phyloP scores from a whole-genome alignment of 1,140 invertebrate species.

The Sinella curviseta region DNA sequence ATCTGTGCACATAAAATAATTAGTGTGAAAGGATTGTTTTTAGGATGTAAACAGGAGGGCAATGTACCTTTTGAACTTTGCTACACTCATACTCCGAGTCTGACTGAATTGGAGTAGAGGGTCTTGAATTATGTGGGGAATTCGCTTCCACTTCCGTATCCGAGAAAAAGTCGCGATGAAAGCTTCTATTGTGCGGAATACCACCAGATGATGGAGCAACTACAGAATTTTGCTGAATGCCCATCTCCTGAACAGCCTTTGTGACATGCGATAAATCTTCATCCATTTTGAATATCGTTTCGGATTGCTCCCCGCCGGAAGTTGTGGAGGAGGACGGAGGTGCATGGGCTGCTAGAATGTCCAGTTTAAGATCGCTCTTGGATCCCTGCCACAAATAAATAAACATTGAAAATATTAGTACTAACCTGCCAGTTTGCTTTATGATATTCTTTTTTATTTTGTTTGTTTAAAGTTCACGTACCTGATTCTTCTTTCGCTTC shows the following conservation, averaged over 20 bases:
- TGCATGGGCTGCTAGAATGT: too few relatives aligned
- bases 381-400: constrained; percentile 39
- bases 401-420: neutral
- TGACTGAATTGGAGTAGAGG: constrained; percentile 81
- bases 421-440: too few relatives aligned
- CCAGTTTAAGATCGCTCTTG: constrained; percentile 43
- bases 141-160: constrained; percentile 47
- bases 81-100: constrained; percentile 88
- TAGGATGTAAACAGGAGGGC: neutral
- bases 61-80: constrained; percentile 46
- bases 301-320: constrained; percentile 8
- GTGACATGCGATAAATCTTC: constrained; percentile 38
- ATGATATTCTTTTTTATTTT: neutral
- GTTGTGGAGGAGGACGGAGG: constrained; percentile 5
- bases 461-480: too few relatives aligned
- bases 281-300: constrained; percentile 49
- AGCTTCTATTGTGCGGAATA: constrained; percentile 42
- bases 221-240: constrained; percentile 7
- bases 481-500: constrained; percentile 47
- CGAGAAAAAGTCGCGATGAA: constrained; percentile 49
- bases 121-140: constrained; percentile 68
- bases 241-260: constrained; percentile 1
- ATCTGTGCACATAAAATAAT: neutral
- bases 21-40: neutral
- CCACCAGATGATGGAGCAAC: neutral